Percentiles rank a stretch among this genome's conserved stretches.
Conservation (phyloP, 2,797 vertebrate species). For the Adelosebastes latens region DNA sequence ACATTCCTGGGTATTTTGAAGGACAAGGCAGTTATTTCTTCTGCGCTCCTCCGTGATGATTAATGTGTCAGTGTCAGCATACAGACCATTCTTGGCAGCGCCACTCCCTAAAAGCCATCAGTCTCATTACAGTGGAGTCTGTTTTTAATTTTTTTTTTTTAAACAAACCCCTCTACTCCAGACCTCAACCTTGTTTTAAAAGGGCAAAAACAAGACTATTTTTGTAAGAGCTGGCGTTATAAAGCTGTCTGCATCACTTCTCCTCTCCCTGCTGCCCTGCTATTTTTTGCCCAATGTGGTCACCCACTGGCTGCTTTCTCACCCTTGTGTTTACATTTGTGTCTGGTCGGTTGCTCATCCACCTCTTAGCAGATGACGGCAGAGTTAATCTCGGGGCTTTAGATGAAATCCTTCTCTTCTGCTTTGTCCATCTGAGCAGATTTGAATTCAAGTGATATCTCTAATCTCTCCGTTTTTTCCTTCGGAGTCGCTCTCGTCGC, state of each 20-base stretch:
- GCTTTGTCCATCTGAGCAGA: constrained; percentile 16
- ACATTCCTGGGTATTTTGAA: not conserved
- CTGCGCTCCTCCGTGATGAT: not conserved
- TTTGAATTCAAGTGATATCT: constrained; percentile 53
- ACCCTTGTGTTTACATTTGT: constrained; percentile 57
- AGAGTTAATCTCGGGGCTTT: constrained; percentile 58
- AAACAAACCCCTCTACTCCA: constrained; percentile 8
- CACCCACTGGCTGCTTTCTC: constrained; percentile 42
- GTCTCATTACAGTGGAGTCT: not conserved
- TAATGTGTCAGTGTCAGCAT: not conserved
- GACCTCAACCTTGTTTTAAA: constrained; percentile 28
- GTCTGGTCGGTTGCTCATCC: constrained; percentile 49
- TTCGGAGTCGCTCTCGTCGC: not conserved
- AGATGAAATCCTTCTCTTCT: constrained; percentile 48
- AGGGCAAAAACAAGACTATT: too few relatives aligned
- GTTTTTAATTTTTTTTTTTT: not conserved
- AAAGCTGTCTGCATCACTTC: constrained; percentile 21
- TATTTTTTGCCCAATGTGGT: constrained; percentile 58
- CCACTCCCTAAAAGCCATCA: not conserved
- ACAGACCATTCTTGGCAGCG: not conserved
- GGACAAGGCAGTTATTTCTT: not conserved
- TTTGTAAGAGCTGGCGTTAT: not conserved
- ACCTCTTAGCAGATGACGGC: constrained; percentile 20
- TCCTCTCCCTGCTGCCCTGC: not conserved
- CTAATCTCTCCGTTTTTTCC: constrained; percentile 35